Evolutionary conservation across 2,113 vertebrate genomes (phyloP), one percentile per base, ranked within the genome.

Genomic region (Sinocyclocheilus grahami): DNA sequence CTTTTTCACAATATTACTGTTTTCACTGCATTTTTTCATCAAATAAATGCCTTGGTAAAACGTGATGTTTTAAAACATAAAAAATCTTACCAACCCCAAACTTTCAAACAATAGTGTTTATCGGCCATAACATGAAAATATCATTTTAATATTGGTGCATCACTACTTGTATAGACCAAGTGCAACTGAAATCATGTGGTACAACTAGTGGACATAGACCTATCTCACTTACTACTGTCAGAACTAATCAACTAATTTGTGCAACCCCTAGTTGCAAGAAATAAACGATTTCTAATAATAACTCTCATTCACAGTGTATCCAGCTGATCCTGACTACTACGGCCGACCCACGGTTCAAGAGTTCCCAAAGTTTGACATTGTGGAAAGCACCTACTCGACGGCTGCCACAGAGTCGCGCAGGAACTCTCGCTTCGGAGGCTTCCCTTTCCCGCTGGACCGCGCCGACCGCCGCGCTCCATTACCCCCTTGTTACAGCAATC

Each of bases 401-500:
- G 93, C 95, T 0, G 89, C 96, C 0, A 53, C 88, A 0, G 95
- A 97, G 77, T 82, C 95, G 0, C 95, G 97, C 1, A 91, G 96
- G 0, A 92, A 94, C 10, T 93, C 94, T 8, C 95, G 96, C 20
- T 99, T 97, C 0, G 96, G 96, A 0, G 98, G 98, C 11, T 99
- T 99, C 85, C 98, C 98, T 0, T 99, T 99, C 90, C 97, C 98
- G 0, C 92, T 99, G 89, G 96, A 98, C 30, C 94, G 96, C 58
- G 94, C 90, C 6, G 97, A 97, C 93, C 97, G 97, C 69, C 95
- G 98, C 0, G 97, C 98, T 0, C 97, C 98, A 0, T 94, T 99
- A n/a, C 97, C 98, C 0, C 97, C 97, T 0, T 96, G 97, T 91
- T 99, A 99, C 89, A 98, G 97, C 95, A 97, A 97, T 93, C 97